phyloP scores from a whole-genome alignment of 2,888 invertebrate species.

The Pinctada fucata region DNA sequence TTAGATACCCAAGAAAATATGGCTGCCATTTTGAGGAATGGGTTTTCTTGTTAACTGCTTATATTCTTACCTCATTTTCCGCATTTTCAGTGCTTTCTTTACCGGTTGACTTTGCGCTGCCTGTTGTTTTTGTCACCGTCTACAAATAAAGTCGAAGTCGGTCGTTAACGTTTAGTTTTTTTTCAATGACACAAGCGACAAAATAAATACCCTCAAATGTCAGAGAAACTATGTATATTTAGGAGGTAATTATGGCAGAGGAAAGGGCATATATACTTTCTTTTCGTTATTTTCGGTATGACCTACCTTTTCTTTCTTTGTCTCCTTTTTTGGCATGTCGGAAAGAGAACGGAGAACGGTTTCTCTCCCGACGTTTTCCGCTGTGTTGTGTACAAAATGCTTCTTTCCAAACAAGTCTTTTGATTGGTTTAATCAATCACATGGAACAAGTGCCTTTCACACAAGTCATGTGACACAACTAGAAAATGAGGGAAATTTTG shows the following conservation, averaged over 20 bases:
- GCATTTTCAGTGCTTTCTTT: conserved; percentile 69
- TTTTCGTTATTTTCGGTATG: conserved; percentile 62
- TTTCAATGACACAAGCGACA: conserved; percentile 22
- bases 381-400: background rate
- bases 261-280: conserved; percentile 19
- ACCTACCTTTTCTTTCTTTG: conserved; percentile 72
- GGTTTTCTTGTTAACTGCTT: conserved; percentile 18
- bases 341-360: conserved; percentile 45
- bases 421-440: conserved; percentile 67
- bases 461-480: conserved; percentile 47
- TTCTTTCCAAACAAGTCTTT: conserved; percentile 65
- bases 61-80: conserved; percentile 66
- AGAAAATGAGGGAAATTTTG: background rate
- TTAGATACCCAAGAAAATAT: conserved; percentile 66
- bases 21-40: conserved; percentile 48
- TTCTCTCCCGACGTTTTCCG: background rate
- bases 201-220: conserved; percentile 24
- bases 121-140: conserved; percentile 66
- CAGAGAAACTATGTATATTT: conserved; percentile 1
- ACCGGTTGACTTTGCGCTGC: conserved; percentile 59
- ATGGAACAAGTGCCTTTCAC: conserved; percentile 47
- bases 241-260: background rate
- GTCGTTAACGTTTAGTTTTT: conserved; percentile 13
- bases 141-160: conserved; percentile 48
- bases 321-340: conserved; percentile 73